phyloP scores from a whole-genome alignment of 2,797 vertebrate species.

The Myotis planiceps region DNA sequence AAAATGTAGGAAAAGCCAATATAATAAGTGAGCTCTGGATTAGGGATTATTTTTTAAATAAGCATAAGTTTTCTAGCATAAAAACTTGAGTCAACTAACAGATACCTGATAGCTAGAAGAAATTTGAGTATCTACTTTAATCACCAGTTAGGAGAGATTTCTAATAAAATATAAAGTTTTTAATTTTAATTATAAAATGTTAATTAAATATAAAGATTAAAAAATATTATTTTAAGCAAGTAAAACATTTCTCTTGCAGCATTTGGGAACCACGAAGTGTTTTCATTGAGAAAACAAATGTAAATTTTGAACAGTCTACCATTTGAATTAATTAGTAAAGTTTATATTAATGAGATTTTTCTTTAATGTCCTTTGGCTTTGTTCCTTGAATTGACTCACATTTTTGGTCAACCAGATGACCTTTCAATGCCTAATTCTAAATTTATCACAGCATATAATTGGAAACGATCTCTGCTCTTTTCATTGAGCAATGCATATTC shows the following conservation, averaged over 20 bases:
- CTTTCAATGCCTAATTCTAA: neutral
- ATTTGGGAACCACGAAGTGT: neutral
- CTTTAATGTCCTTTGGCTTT: neutral
- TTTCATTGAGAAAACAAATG: slow-evolving; percentile 41
- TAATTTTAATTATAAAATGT: slow-evolving; percentile 21
- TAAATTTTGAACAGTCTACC: neutral
- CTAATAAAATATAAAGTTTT: slow-evolving; percentile 24
- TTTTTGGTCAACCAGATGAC: neutral
- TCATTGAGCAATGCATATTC: neutral
- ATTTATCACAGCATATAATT: neutral
- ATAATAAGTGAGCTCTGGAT: neutral
- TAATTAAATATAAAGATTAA: slow-evolving; percentile 24
- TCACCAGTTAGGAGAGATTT: slow-evolving; percentile 20
- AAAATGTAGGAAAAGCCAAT: neutral
- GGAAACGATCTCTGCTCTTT: neutral
- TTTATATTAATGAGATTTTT: neutral
- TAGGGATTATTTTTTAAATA: slow-evolving; percentile 29
- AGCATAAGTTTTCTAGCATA: neutral
- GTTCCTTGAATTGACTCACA: neutral
- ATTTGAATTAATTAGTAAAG: slow-evolving; percentile 2
- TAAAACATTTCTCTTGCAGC: slow-evolving; percentile 24
- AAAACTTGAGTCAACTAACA: neutral
- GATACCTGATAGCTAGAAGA: neutral
- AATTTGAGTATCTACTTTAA: neutral
- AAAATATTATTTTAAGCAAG: neutral